phyloP scores from a whole-genome alignment of 2,113 vertebrate species.

The Erythrocercus mccallii region DNA sequence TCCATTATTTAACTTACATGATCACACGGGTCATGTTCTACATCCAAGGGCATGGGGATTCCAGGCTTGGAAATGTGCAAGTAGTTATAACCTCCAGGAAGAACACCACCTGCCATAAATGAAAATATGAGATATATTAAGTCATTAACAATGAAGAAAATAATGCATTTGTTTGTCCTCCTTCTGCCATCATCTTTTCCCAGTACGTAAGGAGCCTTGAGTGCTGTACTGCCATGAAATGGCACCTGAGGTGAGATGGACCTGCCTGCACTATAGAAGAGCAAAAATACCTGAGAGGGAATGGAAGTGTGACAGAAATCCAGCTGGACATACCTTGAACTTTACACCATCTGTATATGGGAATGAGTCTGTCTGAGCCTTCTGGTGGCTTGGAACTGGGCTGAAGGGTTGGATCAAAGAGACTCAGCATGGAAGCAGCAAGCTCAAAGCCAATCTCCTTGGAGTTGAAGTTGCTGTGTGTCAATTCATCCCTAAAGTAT shows the following conservation, averaged over 20 bases:
- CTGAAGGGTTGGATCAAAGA: conserved; percentile 80
- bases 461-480: conserved; percentile 83
- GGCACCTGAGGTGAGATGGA: not conserved
- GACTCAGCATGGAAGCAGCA: conserved; percentile 77
- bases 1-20: conserved; percentile 70
- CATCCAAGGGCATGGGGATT: conserved; percentile 33
- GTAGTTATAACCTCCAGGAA: conserved; percentile 87
- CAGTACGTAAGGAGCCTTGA: not conserved
- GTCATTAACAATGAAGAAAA: not conserved
- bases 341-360: conserved; percentile 80
- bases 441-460: conserved; percentile 87
- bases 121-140: not conserved
- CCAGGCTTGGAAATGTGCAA: conserved; percentile 82
- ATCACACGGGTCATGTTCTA: conserved; percentile 35
- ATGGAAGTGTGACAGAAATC: not conserved
- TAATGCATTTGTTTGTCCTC: not conserved
- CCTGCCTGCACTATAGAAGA: not conserved
- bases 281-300: not conserved
- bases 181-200: not conserved
- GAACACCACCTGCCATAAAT: conserved; percentile 76
- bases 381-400: not conserved
- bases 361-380: conserved; percentile 72
- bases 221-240: not conserved
- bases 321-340: conserved; percentile 78
- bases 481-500: conserved; percentile 80